These are phyloP conservation scores for Terrapene triunguis DNA, from an alignment of 2,113 vertebrate genomes.

Conservation along the genomic window DNA sequence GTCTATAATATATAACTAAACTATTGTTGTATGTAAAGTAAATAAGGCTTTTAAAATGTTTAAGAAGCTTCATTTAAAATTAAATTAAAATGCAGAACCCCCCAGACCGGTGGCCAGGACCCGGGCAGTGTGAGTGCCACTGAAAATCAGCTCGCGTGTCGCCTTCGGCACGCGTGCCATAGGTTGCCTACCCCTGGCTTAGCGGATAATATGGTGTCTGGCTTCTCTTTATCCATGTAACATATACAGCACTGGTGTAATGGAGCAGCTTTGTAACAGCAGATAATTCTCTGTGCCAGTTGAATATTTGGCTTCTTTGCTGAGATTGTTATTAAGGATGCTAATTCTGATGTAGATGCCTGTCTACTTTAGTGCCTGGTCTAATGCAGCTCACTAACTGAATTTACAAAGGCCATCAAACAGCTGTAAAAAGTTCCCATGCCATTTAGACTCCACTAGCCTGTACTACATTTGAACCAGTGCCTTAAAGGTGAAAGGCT, in stretches of 20 bases:
- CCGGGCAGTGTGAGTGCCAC: no score
- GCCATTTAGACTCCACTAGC: neutral
- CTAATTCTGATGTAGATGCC: neutral
- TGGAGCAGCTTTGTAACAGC: neutral
- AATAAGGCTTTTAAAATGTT: no score
- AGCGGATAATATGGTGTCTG: neutral
- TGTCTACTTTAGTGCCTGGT: neutral
- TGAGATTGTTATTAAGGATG: neutral
- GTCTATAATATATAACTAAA: no score
- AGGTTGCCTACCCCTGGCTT: no score
- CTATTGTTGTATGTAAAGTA: no score
- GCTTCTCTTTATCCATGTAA: neutral
- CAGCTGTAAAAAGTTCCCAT: neutral
- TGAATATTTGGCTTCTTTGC: neutral
- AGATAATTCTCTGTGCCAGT: neutral
- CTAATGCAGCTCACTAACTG: neutral
- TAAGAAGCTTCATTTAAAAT: no score
- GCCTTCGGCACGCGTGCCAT: no score
- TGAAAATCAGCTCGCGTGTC: no score
- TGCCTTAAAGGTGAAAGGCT: neutral
- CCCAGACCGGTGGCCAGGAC: no score
- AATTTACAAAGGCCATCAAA: neutral
- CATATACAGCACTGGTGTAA: neutral
- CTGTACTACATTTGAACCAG: neutral
- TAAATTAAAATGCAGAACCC: no score